These are phyloP conservation scores for Microcebus jonahi DNA, from an alignment of 2,113 vertebrate species.

Conservation along the genomic window DNA sequence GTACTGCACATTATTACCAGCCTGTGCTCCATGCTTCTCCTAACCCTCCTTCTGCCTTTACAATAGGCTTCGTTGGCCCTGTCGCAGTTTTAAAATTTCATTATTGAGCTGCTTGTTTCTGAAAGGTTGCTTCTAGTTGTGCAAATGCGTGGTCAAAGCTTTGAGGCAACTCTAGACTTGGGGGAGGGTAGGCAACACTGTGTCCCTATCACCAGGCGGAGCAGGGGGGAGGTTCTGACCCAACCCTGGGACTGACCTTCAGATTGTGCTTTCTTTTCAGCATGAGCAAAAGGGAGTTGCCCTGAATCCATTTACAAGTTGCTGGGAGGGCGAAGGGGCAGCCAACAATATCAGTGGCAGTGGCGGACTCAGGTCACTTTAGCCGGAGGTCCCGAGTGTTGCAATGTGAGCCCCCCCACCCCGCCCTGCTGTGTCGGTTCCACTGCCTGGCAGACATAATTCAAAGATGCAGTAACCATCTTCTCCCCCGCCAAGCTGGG, in stretches of 20 bases:
- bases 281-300: not conserved
- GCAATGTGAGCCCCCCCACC: not conserved
- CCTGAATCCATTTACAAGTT: not conserved
- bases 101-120: not conserved
- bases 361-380: not conserved
- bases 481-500: not conserved
- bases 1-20: not conserved
- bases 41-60: not conserved
- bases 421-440: not conserved
- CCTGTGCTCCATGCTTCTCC: not conserved
- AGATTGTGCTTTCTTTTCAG: not conserved
- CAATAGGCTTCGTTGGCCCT: not conserved
- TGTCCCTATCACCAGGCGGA: not conserved
- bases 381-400: not conserved
- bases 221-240: not conserved
- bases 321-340: not conserved
- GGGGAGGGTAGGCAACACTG: not conserved
- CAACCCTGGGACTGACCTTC: not conserved
- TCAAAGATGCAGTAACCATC: not conserved
- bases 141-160: not conserved
- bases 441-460: not conserved
- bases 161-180: not conserved
- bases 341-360: too few species aligned
- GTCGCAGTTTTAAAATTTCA: not conserved
- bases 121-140: slow-evolving; percentile 15